A percentile compares a stretch with the other conserved stretches of the same genome.
Conservation (phyloP, 2,797 vertebrate species). For the Zalophus californianus region DNA sequence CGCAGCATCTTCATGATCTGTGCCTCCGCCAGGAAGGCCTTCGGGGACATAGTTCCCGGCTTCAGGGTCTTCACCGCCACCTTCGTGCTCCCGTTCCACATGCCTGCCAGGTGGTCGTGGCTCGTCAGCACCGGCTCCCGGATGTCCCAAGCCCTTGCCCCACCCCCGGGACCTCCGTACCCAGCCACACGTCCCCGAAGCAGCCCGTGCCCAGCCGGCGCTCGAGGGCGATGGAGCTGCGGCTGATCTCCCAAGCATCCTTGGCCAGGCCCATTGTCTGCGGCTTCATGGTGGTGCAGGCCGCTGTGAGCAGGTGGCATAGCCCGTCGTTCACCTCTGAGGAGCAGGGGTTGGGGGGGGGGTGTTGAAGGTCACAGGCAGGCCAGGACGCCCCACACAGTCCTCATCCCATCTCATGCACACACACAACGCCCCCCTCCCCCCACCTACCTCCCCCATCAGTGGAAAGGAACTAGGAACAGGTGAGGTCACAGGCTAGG, state of each 20-base stretch:
- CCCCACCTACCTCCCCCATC: neutral
- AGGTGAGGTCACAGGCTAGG: neutral
- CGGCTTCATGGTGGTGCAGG: constrained; percentile 92
- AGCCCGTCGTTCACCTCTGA: constrained; percentile 95
- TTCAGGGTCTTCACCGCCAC: constrained; percentile 99
- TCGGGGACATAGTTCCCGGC: constrained; percentile 97
- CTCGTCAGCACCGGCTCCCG: neutral
- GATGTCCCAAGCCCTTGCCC: neutral
- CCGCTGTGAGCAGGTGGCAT: constrained; percentile 93
- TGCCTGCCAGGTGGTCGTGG: constrained; percentile 88
- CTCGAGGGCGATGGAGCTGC: constrained; percentile 91
- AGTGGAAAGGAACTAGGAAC: neutral
- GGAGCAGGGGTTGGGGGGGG: neutral
- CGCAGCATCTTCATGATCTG: constrained; percentile 99
- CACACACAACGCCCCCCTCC: neutral
- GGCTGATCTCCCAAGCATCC: constrained; percentile 97
- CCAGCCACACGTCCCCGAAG: constrained; percentile 98
- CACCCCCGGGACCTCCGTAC: constrained; percentile 88
- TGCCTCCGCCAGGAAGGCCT: constrained; percentile 98
- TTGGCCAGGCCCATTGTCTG: constrained; percentile 96
- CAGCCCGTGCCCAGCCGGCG: constrained; percentile 96
- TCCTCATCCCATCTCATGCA: neutral
- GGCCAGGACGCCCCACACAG: neutral
- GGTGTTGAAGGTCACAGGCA: constrained; percentile 20
- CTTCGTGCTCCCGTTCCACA: constrained; percentile 97